Evolutionary conservation across 2,797 vertebrate genomes (phyloP), one percentile per base, ranked within the genome.

Genomic region (Muraenolepis orangiensis): DNA sequence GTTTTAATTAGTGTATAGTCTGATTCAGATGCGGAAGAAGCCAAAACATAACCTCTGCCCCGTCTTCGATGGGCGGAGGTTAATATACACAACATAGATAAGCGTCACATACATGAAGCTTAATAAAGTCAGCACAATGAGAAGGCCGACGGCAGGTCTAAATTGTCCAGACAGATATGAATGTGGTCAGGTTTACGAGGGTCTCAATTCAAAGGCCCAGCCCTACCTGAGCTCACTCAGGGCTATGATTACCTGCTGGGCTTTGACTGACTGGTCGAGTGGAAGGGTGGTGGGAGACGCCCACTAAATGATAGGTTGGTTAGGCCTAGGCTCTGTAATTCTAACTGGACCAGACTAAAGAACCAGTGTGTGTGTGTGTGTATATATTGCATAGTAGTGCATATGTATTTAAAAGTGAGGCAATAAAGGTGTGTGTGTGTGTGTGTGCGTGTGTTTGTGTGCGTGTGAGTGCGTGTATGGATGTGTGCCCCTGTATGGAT

Each of bases 271-370:
- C 73, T 74, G 71, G 51, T 34, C 77, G 66, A 84, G 68, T 68
- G 68, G 68, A 80, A 66, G 78, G 76, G 80, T 81, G 85, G 75
- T 76, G 14, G 70, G 72, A 34, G 46, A 79, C 34, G 71, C 81
- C 76, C 81, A 79, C 75, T 30, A 85, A 88, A 89, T 86, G 36
- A 86, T 72, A 81, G 72, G 73, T 68, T 57, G 31, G 64, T 68
- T 51, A 51, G 18, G 51, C 40, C 40, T 79, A 66, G 71, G 77
- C 51, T 80, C 84, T 87, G 79, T 86, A 86, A 90, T 73, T 82
- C 72, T 86, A 61, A 57, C 73, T 36, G 76, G 77, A 81, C 77
- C 76, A 71, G 67, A 76, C 82, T 83, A 72, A 74, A 16, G 3
- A 51, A 51, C 5, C 0, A 20, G 14, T 40, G 46, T 7, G 18